Evolutionary conservation across 2,888 invertebrate genomes (phyloP).

Genomic region (Dryocosmus kuriphilus): DNA sequence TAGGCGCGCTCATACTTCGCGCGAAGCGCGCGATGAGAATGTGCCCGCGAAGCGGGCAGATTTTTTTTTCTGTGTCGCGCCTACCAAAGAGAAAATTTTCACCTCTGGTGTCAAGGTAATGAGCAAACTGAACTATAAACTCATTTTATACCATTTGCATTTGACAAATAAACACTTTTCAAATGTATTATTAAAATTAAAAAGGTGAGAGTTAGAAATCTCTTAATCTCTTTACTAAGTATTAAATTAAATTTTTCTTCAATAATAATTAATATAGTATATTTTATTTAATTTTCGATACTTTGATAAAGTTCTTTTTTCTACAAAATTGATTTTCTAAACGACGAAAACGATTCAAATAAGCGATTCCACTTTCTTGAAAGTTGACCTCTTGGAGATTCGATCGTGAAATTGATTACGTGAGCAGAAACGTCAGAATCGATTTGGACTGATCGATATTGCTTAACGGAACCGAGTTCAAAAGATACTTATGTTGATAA

Average conservation of each 20-base stretch:
- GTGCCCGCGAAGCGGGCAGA: too few species aligned
- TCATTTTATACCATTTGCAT: neutral
- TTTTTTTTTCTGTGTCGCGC: neutral
- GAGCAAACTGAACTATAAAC: neutral
- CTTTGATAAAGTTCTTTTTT: neutral
- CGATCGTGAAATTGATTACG: neutral
- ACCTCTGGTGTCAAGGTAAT: neutral
- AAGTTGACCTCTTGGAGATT: neutral
- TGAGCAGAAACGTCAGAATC: constrained; percentile 4
- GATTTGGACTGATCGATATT: constrained; percentile 15
- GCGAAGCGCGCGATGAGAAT: too few species aligned
- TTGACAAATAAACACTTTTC: neutral
- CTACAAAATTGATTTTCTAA: neutral
- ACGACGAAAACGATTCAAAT: neutral
- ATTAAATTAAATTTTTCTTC: neutral
- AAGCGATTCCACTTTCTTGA: neutral
- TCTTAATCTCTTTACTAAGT: too few species aligned
- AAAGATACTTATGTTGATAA: neutral
- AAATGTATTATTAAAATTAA: neutral
- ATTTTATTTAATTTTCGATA: neutral
- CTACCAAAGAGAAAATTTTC: neutral
- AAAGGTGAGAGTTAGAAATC: neutral
- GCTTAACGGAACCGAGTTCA: too few species aligned
- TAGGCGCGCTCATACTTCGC: too few species aligned
- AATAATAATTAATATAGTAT: too few species aligned